phyloP scores from a whole-genome alignment of 2,113 vertebrate genomes.

The Podarcis raffonei region DNA sequence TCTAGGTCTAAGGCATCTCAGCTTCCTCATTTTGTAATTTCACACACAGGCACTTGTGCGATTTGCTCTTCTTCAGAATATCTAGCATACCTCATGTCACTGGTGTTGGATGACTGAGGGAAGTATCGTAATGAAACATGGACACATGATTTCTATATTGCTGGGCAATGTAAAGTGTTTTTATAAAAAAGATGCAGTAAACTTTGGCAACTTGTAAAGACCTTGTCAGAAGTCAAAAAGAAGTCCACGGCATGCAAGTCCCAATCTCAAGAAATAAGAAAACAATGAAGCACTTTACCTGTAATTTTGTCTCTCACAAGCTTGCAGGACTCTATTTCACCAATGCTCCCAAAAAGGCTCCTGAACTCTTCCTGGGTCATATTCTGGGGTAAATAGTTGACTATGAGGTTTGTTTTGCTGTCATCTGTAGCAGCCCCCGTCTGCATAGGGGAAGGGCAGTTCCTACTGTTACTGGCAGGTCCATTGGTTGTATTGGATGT shows the following conservation, averaged over 20 bases:
- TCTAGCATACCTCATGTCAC: not conserved
- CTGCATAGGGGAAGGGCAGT: slow-evolving; percentile 99
- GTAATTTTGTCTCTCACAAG: slow-evolving; percentile 99
- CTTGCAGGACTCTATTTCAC: slow-evolving; percentile 99
- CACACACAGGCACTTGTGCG: not conserved
- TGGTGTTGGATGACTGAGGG: not conserved
- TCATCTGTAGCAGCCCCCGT: slow-evolving; percentile 94
- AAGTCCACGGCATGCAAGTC: fast-evolving
- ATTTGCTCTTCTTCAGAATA: not conserved
- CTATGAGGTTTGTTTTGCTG: slow-evolving; percentile 99
- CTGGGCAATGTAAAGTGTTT: not conserved
- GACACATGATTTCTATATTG: not conserved
- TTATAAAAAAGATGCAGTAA: not conserved
- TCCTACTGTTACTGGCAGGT: slow-evolving; percentile 96
- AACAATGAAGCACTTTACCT: slow-evolving; percentile 77
- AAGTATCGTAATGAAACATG: not conserved
- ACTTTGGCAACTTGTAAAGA: not conserved
- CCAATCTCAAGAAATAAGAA: not conserved
- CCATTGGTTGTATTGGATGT: slow-evolving; percentile 96
- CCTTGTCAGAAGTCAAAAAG: not conserved
- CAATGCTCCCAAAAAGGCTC: slow-evolving; percentile 99
- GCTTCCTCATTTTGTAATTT: not conserved
- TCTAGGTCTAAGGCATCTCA: not conserved
- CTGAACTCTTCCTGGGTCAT: slow-evolving; percentile 99
- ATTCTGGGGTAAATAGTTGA: slow-evolving; percentile 99